Evolutionary conservation across 2,113 vertebrate genomes (phyloP), one percentile per base, ranked within the genome.

Genomic region (Oxygymnocypris stewartii): DNA sequence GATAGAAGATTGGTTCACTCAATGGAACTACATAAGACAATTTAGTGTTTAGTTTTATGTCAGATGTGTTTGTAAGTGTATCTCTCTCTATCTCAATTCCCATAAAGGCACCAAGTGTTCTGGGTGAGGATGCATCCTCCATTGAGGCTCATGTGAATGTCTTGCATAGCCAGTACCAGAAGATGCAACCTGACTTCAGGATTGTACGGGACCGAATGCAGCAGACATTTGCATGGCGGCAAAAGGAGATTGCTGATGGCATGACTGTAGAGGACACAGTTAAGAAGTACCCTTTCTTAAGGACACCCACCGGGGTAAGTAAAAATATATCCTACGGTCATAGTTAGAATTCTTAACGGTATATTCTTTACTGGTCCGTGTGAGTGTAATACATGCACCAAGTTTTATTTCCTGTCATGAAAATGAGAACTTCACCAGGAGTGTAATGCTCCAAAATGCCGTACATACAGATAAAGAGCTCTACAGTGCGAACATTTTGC

Each of bases 131-230:
- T 35, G 28, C 28, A 69, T 69, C 65, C 65, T 18, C 65, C 65
- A 71, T 71, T 71, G 67, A 71, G 67, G 67, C 67, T 71, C 67
- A 71, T 71, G 67, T 71, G 67, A 71, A 71, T 35, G 67, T 71
- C 31, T 71, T 71, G 4, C 4, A 37, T 37, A 71, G 67, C 67
- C 67, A 71, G 67, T 37, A 71, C 67, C 67, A 71, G 67, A 71
- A 71, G 67, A 71, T 71, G 67, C 67, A 37, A 71, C 67, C 67
- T 71, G 67, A 71, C 67, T 71, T 71, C 67, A 71, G 67, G 67
- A 71, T 71, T 71, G 67, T 71, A 71, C 16, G 31, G 0, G 31
- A 71, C 67, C 16, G 31, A 71, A 71, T 71, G 67, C 67, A 71
- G 67, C 6, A 71, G 31, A 71, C 31, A 2, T 71, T 71, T 71